Conservation (phyloP, 2,888 invertebrate genomes). For the Stramonita haemastoma region DNA sequence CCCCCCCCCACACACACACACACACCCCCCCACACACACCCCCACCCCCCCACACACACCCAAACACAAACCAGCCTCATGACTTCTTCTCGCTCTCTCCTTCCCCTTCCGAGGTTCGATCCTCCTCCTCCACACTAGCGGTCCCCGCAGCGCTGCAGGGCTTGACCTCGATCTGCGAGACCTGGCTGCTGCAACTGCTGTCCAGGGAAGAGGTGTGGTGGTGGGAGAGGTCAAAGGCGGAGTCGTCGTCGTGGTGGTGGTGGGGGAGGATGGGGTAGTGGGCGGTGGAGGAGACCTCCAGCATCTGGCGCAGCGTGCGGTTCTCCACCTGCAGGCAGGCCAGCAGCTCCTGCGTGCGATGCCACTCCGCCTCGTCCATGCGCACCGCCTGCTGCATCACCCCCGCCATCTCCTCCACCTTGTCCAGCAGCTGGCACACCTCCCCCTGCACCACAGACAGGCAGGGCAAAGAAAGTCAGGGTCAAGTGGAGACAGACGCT, state of each 20-base stretch:
- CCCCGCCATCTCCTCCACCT: slow-evolving; percentile 96
- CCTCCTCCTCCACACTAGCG: background rate
- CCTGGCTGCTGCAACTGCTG: slow-evolving; percentile 30
- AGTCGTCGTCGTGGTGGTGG: background rate
- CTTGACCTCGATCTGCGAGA: slow-evolving; percentile 23
- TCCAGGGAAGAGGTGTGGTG: background rate
- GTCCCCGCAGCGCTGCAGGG: background rate
- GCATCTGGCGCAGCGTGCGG: slow-evolving; percentile 89
- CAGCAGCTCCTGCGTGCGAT: slow-evolving; percentile 87
- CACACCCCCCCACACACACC: too few relatives aligned
- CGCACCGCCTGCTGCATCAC: slow-evolving; percentile 93
- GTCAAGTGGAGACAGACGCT: too few relatives aligned
- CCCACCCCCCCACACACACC: too few relatives aligned
- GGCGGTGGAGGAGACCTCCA: slow-evolving; percentile 82
- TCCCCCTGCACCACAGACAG: slow-evolving; percentile 43
- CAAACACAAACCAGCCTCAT: background rate
- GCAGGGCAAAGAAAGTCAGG: too few relatives aligned
- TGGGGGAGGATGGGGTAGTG: slow-evolving; percentile 57
- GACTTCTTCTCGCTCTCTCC: background rate
- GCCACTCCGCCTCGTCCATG: slow-evolving; percentile 86
- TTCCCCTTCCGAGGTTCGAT: background rate
- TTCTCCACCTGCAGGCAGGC: slow-evolving; percentile 91
- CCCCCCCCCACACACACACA: too few relatives aligned
- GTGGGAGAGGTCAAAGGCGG: background rate
- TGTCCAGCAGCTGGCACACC: slow-evolving; percentile 69